These are phyloP conservation scores for Synanceia verrucosa DNA, from an alignment of 2,797 vertebrate species.

Conservation along the genomic window DNA sequence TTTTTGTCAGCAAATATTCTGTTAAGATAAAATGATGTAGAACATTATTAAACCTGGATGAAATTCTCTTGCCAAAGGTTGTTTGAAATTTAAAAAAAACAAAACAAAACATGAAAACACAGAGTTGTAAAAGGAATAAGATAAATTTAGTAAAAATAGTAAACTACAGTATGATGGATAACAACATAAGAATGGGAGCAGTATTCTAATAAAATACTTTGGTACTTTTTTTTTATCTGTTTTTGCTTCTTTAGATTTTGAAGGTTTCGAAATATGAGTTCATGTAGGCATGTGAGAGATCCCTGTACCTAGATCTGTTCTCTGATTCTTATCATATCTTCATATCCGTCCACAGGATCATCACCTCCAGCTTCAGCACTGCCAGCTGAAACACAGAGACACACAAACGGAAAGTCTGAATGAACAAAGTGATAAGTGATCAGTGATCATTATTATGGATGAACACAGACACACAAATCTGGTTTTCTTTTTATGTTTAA, in stretches of 20 bases:
- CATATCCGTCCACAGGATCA: slow-evolving; percentile 56
- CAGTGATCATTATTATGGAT: slow-evolving; percentile 6
- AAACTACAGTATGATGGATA: neutral
- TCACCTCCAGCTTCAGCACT: slow-evolving; percentile 52
- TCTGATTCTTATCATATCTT: slow-evolving; percentile 57
- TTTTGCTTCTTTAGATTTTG: too few relatives aligned
- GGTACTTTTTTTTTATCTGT: too few relatives aligned
- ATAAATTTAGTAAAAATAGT: neutral
- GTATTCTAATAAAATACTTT: neutral
- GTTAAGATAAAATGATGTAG: neutral
- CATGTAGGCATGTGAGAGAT: slow-evolving; percentile 5
- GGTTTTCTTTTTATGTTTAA: slow-evolving; percentile 18
- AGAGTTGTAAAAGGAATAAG: neutral
- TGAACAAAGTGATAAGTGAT: slow-evolving; percentile 13
- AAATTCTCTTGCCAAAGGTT: too few relatives aligned
- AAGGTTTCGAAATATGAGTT: neutral
- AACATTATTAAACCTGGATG: too few relatives aligned
- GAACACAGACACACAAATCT: slow-evolving; percentile 16
- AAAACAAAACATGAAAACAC: neutral
- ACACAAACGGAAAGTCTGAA: slow-evolving; percentile 21
- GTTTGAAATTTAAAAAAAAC: too few relatives aligned
- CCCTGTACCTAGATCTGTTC: slow-evolving; percentile 43
- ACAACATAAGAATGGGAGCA: neutral
- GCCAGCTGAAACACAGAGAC: slow-evolving; percentile 17
- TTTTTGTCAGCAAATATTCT: neutral